These are phyloP conservation scores for Galaxias olidus DNA, from an alignment of 2,797 vertebrate genomes.

Conservation along the genomic window DNA sequence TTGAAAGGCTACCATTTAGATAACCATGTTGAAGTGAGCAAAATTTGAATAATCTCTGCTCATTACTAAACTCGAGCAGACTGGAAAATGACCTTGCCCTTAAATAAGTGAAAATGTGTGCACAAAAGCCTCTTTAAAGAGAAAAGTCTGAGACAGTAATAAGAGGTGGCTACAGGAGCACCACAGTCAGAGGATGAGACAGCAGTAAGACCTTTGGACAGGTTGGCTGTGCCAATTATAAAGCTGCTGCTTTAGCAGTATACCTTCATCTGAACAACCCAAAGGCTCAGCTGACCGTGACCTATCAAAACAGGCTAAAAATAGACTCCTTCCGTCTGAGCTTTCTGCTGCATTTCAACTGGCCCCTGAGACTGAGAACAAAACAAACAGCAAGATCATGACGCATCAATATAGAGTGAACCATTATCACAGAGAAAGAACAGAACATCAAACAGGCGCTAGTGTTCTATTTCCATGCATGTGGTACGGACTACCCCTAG, in stretches of 20 bases:
- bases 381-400: slow-evolving; percentile 4
- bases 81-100: too few relatives aligned
- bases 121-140: background rate
- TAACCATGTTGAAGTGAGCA: too few relatives aligned
- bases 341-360: slow-evolving; percentile 7
- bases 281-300: slow-evolving; percentile 16
- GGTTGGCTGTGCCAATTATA: slow-evolving; percentile 1
- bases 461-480: too few relatives aligned
- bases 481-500: too few relatives aligned
- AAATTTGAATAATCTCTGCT: too few relatives aligned
- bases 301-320: slow-evolving; percentile 19
- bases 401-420: background rate
- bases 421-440: background rate
- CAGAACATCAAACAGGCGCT: too few relatives aligned
- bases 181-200: background rate
- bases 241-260: slow-evolving; percentile 15
- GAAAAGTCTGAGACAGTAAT: background rate
- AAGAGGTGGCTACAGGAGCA: background rate
- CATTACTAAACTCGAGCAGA: too few relatives aligned
- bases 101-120: too few relatives aligned
- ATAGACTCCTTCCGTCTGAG: slow-evolving; percentile 7
- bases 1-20: too few relatives aligned
- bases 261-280: slow-evolving; percentile 11
- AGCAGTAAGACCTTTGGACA: background rate
- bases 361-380: slow-evolving; percentile 6